Evolutionary conservation across 1,140 invertebrate genomes (phyloP), one percentile per base, ranked within the genome.

Genomic region (Procambarus virginalis): DNA sequence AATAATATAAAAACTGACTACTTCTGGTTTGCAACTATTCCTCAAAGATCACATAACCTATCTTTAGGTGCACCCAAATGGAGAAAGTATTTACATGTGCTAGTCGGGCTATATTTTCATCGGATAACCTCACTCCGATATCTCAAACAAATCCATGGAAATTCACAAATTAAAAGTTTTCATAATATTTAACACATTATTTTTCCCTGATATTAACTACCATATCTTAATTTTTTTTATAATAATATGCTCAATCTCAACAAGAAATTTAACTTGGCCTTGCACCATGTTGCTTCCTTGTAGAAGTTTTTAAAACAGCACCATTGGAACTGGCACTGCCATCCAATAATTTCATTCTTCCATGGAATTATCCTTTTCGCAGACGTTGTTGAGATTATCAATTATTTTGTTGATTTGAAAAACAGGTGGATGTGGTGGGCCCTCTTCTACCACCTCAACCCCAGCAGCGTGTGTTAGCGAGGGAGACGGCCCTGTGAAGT

Each of bases 361-460:
- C 78, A 88, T 75, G 2, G 77, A 55, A 55, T 22, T 88, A 60
- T 87, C 86, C 45, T 88, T 88, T 17, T 88, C 78, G 81, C 77
- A 81, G 64, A 45, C 68, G 48, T 88, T 78, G 22, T 46, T 73
- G 45, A 88, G 60, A 22, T 81, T 73, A 34, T 88, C 78, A 75
- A 73, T 88, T n/a, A 88, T 97, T 96, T 34, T 94, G 95, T 49
- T 96, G 96, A 92, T 97, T 96, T 12, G 77, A 22, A 88, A 81
- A 48, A 48, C 78, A 14, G 94, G 34, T 93, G 94, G 95, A 94
- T 98, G 45, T 97, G 98, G 70, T 97, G 97, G 0, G 97, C 99
- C 93, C 99, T 97, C 93, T 22, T 84, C 81, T 4, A 68, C 46
- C 12, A 22, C 77, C 48, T 82, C 34, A 68, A 82, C 68, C 9